Evolutionary conservation across 92 coral and sea anemone genomes (phyloP), one percentile per base, ranked within the genome.

Genomic region (Porites rus): DNA sequence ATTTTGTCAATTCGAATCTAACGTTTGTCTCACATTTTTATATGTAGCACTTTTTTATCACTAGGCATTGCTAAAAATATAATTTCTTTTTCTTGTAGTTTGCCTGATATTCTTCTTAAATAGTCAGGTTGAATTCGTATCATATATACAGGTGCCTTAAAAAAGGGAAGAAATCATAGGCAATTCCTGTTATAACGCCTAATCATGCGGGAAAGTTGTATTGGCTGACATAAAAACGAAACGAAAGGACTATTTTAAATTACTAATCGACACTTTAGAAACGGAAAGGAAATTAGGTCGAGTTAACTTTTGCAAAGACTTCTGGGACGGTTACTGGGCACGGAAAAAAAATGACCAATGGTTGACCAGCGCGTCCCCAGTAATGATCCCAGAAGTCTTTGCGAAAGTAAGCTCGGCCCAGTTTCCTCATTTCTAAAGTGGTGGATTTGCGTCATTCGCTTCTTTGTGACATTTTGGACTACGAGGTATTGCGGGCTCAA

Each of bases 81-180:
- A 43, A 24, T 76, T 76, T 22, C 13, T 4, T 2, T 3, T 61
- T 76, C 31, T 63, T 79, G 62, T 51, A 8, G 73, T 38, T 43
- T 17, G 38, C 79, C 87, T 82, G 87, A 82, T 82, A 71, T 82
- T 72, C 9, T 80, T 80, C 76, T 67, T 80, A 80, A 80, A 80
- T 68, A 80, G 76, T 80, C 85, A 80, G 85, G 85, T 51, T 60
- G 2, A 80, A 67, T 80, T 80, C 54, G 71, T 53, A 69, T 14
- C 38, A 16, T 66, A 68, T 69, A 9, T 80, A 67, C 51, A 67
- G 6, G 66, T 8, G 22, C 9, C 17, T 51, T 52, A 64, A 52
- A 68, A 80, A 62, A 59, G 31, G 2, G 31, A n/a, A 56, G 13
- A 8, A 56, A 56, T 10, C 61, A 56, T 56, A 56, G 4, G n/a